Evolutionary conservation across 2,797 vertebrate genomes (phyloP), one percentile per base, ranked within the genome.

Genomic region (Zalophus californianus): DNA sequence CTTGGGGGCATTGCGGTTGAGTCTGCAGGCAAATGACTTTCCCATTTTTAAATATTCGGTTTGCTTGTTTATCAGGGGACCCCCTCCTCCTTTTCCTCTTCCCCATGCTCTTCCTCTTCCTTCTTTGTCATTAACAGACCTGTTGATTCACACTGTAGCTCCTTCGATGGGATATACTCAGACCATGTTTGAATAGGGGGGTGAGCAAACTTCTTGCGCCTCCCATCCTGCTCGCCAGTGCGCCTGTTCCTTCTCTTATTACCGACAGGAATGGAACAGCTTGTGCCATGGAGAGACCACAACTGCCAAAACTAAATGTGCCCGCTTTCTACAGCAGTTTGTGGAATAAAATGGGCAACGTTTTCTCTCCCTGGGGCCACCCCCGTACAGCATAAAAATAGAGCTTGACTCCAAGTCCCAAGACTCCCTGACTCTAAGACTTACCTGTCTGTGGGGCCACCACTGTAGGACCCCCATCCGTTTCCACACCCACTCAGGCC

Each of bases 281-380:
- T 93, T 52, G 18, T 32, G 90, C 38, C 41, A 32, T 20, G 79
- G 80, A 86, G 38, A 56, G 89, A 75, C 56, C 29, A 58, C 77
- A 82, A 32, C 41, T 80, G 70, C 84, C 90, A 91, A 32, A 7
- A 23, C 27, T 73, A 75, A 82, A 21, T 2, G 29, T 41, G 56
- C 29, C 84, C 79, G 10, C 38, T 80, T 80, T 92, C 84, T 64
- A 93, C 86, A 73, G 50, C 29, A 58, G 60, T 86, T 48, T 89
- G 73, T 75, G 68, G 75, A 86, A 64, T 93, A 52, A 79, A 90
- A 86, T 27, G 56, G 27, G 38, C 52, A 86, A 35, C 0, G 3
- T 54, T 58, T 84, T 60, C 11, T 11, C 25, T 44, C 41, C 38
- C 35, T 56, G 5, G 5, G 66, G 50, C 56, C 29, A 70, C n/a